These are phyloP conservation scores for Xiphorhynchus elegans DNA, from an alignment of 2,113 vertebrate genomes.

Conservation along the genomic window DNA sequence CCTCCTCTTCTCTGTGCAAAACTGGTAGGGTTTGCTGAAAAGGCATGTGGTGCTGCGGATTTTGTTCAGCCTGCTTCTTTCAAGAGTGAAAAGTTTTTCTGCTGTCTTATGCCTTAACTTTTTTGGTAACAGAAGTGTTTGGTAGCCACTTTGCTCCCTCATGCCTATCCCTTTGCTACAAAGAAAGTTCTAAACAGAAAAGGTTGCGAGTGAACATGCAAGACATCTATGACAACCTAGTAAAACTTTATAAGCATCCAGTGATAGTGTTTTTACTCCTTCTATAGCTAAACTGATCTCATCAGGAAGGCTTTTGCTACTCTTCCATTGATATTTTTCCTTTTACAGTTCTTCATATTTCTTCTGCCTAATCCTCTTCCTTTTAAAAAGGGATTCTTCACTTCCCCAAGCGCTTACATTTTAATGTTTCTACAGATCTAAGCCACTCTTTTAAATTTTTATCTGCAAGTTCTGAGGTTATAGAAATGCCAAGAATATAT, in stretches of 20 bases:
- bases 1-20: neutral
- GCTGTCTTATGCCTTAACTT: neutral
- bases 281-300: neutral
- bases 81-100: neutral
- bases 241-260: conserved; percentile 26
- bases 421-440: neutral
- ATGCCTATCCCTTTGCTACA: neutral
- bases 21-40: neutral
- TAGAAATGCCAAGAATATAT: conserved; percentile 1
- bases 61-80: neutral
- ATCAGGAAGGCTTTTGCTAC: neutral
- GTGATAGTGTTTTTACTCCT: neutral
- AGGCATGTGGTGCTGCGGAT: neutral
- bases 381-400: conserved; percentile 34
- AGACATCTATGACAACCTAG: neutral
- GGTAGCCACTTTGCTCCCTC: neutral
- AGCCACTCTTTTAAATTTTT: conserved; percentile 8
- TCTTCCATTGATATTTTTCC: conserved; percentile 3
- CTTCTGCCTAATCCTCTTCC: conserved; percentile 4
- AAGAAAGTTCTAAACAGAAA: neutral
- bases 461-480: neutral
- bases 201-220: neutral
- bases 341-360: conserved; percentile 8
- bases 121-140: neutral
- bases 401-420: conserved; percentile 1